Evolutionary conservation across 2,797 vertebrate species (phyloP).

Genomic region (Microhierax caerulescens): DNA sequence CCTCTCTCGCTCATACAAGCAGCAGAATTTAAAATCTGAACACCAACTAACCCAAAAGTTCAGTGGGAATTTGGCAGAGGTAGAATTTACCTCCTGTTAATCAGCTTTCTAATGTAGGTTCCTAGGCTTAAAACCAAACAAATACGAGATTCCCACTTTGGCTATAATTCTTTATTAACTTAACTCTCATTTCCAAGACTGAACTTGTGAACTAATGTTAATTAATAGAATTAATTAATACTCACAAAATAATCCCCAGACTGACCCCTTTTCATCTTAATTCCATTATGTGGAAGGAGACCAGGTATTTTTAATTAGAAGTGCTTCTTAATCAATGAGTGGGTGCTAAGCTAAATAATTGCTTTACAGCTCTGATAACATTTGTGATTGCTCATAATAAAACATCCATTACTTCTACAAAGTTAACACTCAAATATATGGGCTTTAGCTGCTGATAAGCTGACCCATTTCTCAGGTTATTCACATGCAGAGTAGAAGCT

Average conservation of each 20-base stretch:
- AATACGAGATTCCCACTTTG: background rate
- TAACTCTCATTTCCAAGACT: background rate
- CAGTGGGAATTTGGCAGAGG: background rate
- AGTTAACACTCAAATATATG: background rate
- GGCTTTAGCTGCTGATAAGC: background rate
- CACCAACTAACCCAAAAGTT: background rate
- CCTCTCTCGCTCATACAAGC: background rate
- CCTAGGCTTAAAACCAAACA: background rate
- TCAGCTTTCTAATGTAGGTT: background rate
- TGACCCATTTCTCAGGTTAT: background rate
- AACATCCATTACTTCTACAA: background rate
- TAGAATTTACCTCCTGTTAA: background rate
- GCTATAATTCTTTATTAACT: background rate
- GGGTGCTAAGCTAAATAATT: background rate
- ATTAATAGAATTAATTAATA: background rate
- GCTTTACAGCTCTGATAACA: background rate
- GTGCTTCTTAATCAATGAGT: background rate
- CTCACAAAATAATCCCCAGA: background rate
- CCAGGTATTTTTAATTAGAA: background rate
- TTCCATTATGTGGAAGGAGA: background rate
- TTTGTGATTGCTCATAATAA: background rate
- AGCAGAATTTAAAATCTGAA: background rate
- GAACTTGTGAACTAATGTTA: background rate
- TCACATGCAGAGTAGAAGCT: background rate
- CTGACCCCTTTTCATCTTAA: background rate